Base-by-base conservation (phyloP, 2,888 invertebrate species). In the Drosophila falleni region DNA sequence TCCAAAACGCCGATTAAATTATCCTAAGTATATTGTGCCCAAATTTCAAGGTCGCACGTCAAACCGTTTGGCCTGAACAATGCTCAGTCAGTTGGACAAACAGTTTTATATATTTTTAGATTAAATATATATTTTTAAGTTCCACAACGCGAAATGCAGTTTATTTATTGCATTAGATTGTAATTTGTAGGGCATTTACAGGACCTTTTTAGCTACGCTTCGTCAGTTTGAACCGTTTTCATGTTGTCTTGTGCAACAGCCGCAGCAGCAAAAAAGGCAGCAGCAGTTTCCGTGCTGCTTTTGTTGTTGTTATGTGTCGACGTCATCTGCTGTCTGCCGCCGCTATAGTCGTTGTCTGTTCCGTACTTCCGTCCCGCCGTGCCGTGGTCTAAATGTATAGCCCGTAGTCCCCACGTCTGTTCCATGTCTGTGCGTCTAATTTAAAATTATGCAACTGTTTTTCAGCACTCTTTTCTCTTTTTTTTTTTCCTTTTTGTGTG, bases 361-460 rank as follows among this genome's bases (percentile, higher is more conserved):
- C 51, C 65, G 46, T 53, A 49, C 59, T 72, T 59, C 78, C 44
- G 66, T 65, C 41, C 78, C 3, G 23, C 23, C 23, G 23, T 23
- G 1, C 19, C 56, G 35, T 47, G 41, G 49, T 70, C 46, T 44
- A 47, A 13, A 51, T 47, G 29, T 49, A 10, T 49, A 10, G 35
- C 3, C 2, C 39, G 37, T 59, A 50, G 71, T 59, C 63, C 58
- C 47, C 60, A 60, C 60, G 89, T 86, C 88, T 87, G 85, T 70
- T 75, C 54, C 71, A 70, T 87, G 88, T 88, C 88, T 86, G 89
- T 80, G 86, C 73, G 67, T 86, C 88, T 86, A 86, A 86, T 86
- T 89, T 89, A 73, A 86, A 86, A 86, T 86, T 89, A 89, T 89
- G 87, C 88, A 88, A 82, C 86, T 71, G 49, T 79, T 56, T 79